phyloP scores from a whole-genome alignment of 2,113 vertebrate species.

The Gavialis gangeticus region DNA sequence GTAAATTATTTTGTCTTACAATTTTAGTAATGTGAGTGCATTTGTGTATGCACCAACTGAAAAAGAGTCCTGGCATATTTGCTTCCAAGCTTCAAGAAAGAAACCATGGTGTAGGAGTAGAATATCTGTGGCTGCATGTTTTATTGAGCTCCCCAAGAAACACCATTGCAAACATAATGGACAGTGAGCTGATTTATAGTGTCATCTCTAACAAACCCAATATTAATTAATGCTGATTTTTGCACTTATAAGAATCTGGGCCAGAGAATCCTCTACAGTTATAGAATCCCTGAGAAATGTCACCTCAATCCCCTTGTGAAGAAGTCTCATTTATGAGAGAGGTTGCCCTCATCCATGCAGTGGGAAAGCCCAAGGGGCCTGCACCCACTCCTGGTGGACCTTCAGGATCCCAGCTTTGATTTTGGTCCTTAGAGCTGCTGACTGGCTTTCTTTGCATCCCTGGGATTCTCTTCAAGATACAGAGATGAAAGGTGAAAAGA shows the following conservation, averaged over 20 bases:
- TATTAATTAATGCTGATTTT: no score
- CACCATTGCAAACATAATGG: neutral
- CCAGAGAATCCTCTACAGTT: no score
- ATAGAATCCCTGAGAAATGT: neutral
- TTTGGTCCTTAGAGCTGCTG: neutral
- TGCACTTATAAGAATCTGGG: no score
- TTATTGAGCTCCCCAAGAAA: neutral
- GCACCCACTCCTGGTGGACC: neutral
- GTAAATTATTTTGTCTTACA: neutral
- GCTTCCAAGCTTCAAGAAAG: neutral
- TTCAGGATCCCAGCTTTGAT: neutral
- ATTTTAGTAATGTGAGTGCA: neutral
- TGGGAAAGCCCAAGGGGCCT: neutral
- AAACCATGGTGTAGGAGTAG: neutral
- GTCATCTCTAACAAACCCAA: neutral
- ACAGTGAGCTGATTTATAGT: neutral
- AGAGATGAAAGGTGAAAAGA: neutral
- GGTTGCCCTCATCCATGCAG: neutral
- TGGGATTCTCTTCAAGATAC: neutral
- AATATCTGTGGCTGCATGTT: neutral
- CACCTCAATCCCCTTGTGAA: neutral
- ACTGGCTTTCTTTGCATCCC: no score
- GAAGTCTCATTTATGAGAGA: rapidly evolving
- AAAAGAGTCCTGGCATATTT: neutral
- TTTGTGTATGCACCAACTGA: neutral